Evolutionary conservation across 2,888 invertebrate species (phyloP).

Genomic region (Lamellibrachia satsuma): DNA sequence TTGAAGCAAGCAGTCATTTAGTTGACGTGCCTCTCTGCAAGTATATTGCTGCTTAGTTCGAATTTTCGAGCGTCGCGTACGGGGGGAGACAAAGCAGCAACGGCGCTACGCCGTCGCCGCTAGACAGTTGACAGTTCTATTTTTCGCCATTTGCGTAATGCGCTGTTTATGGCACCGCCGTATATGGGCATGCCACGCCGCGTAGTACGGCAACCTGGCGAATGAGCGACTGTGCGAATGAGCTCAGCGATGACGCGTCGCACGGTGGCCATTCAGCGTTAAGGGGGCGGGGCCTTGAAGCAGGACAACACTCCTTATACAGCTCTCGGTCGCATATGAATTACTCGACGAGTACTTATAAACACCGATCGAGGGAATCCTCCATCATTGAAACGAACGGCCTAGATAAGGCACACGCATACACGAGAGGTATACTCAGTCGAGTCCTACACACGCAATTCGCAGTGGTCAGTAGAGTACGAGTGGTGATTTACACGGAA

Average conservation of each 20-base stretch:
- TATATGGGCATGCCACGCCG: neutral
- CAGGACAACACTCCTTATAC: slow-evolving; percentile 6
- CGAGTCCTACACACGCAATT: neutral
- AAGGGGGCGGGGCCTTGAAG: neutral
- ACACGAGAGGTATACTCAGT: neutral
- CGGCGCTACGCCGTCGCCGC: neutral
- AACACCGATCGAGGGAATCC: neutral
- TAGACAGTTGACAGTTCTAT: neutral
- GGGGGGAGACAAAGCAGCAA: neutral
- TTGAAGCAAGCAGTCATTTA: too few species aligned
- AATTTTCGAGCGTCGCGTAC: neutral
- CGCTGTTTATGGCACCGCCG: neutral
- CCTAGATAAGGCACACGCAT: neutral
- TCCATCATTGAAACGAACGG: neutral
- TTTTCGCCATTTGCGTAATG: neutral
- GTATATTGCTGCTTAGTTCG: neutral
- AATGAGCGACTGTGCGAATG: neutral
- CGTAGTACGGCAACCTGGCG: neutral
- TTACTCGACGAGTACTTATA: neutral
- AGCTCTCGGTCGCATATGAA: neutral
- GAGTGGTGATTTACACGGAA: neutral
- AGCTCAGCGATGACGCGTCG: neutral
- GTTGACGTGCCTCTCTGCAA: neutral
- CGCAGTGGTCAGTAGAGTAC: neutral
- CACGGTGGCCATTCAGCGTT: neutral